Evolutionary conservation across 2,113 vertebrate genomes (phyloP), one percentile per base, ranked within the genome.

Genomic region (Phodopus roborovskii): DNA sequence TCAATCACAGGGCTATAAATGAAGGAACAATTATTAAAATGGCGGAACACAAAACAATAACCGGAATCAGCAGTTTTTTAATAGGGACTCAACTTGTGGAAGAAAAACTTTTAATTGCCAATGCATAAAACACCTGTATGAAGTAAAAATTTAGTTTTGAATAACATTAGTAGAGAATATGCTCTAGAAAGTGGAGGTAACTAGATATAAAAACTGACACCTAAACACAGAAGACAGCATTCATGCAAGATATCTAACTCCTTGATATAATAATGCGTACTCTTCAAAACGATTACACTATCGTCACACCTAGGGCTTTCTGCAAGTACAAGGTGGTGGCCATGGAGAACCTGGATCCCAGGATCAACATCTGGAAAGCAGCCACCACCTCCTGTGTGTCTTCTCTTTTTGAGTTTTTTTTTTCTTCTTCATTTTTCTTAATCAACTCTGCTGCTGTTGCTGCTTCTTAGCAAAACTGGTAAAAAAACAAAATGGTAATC

Each of bases 401-500:
- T 98, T 99, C 98, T 99, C 99, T 99, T 99, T 99, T 99, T 99
- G 97, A 98, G 99, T 95, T 99, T 99, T 98, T 95, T 99, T 99
- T 98, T 99, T 99, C 99, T 99, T 99, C 99, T 99, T 99, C 99
- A 99, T 99, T 94, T 97, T 98, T 97, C 87, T 98, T 99, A 99
- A 98, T 99, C 99, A 99, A 99, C 99, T 99, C 98, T 99, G 99
- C 98, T 99, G 99, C 97, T 99, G 99, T 98, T 99, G 99, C 96
- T 98, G 98, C 95, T 98, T 99, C 98, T 99, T 99, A 96, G 99
- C 98, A 96, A 99, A 99, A 99, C 99, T 99, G 98, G 99, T 99
- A 45, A 97, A 99, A 99, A 99, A 98, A 99, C 99, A 91, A 99
- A 99, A 96, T 99, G n/a, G n/a, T n/a, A n/a, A n/a, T n/a, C n/a